Evolutionary conservation across 2,888 invertebrate species (phyloP).

Genomic region (Pristionchus exspectatus): DNA sequence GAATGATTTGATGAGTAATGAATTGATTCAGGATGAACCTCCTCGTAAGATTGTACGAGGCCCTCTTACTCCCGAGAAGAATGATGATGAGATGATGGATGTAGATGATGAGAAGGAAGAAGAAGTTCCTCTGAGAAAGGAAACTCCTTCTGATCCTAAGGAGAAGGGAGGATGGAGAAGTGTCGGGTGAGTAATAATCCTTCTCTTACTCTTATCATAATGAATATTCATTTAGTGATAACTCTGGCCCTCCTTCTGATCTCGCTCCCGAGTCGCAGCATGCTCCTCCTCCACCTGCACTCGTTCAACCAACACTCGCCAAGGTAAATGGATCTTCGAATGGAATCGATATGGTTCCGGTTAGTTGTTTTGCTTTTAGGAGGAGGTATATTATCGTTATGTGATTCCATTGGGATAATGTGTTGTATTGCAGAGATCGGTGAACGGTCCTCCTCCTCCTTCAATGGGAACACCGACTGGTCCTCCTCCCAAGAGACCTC

Average conservation of each 20-base stretch:
- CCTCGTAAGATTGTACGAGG: constrained; percentile 38
- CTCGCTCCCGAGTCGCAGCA: not conserved
- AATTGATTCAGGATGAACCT: constrained; percentile 44
- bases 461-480: constrained; percentile 29
- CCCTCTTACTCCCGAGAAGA: constrained; percentile 2
- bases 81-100: constrained; percentile 16
- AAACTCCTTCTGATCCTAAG: not conserved
- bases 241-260: constrained; percentile 52
- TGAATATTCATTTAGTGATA: not conserved
- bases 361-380: constrained; percentile 3
- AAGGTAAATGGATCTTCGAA: constrained; percentile 21
- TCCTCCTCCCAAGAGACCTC: constrained; percentile 44
- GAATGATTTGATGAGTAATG: not conserved
- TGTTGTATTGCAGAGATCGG: constrained; percentile 41
- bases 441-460: not conserved
- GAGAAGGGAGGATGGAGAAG: constrained; percentile 55
- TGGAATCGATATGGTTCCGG: constrained; percentile 43
- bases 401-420: not conserved
- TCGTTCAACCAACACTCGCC: constrained; percentile 6
- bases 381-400: not conserved
- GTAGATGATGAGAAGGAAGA: constrained; percentile 45
- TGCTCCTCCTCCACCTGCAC: constrained; percentile 22
- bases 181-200: constrained; percentile 12
- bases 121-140: not conserved
- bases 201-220: not conserved